Evolutionary conservation across 1,140 invertebrate species (phyloP).

Genomic region (Vollenhovia emeryi): DNA sequence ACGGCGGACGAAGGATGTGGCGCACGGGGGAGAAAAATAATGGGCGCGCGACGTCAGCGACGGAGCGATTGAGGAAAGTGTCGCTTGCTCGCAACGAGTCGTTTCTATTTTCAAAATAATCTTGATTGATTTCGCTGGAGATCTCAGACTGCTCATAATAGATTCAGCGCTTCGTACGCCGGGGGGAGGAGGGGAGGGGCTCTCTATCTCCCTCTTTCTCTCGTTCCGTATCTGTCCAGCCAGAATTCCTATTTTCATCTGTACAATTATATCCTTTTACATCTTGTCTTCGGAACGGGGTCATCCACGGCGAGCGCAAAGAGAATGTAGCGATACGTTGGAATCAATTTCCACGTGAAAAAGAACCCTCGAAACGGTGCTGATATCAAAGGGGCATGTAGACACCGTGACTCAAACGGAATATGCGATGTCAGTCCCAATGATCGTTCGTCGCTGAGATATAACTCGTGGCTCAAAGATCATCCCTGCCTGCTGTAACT

Average conservation of each 20-base stretch:
- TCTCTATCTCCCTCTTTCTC: too few species aligned
- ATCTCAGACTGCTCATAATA: constrained; percentile 13
- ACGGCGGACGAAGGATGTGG: neutral
- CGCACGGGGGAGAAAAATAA: neutral
- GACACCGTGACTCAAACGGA: constrained; percentile 26
- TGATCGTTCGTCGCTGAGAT: constrained; percentile 25
- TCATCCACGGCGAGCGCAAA: constrained; percentile 15
- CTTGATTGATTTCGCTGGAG: neutral
- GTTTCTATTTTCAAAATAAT: neutral
- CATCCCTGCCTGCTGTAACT: neutral
- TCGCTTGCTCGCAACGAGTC: too few species aligned
- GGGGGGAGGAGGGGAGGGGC: too few species aligned
- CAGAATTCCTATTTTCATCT: constrained; percentile 48
- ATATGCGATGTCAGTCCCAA: constrained; percentile 20
- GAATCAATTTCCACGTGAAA: constrained; percentile 47
- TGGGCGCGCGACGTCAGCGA: neutral
- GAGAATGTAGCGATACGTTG: constrained; percentile 31
- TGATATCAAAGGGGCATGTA: constrained; percentile 14
- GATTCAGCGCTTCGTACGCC: neutral
- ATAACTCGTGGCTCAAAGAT: constrained; percentile 27
- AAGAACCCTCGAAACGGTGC: constrained; percentile 38
- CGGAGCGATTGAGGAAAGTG: neutral
- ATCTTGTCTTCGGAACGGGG: constrained; percentile 38
- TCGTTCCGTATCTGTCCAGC: neutral
- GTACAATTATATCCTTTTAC: constrained; percentile 43